Evolutionary conservation across 2,797 vertebrate species (phyloP), one percentile per base, ranked within the genome.

Genomic region (Aselliscus stoliczkanus): DNA sequence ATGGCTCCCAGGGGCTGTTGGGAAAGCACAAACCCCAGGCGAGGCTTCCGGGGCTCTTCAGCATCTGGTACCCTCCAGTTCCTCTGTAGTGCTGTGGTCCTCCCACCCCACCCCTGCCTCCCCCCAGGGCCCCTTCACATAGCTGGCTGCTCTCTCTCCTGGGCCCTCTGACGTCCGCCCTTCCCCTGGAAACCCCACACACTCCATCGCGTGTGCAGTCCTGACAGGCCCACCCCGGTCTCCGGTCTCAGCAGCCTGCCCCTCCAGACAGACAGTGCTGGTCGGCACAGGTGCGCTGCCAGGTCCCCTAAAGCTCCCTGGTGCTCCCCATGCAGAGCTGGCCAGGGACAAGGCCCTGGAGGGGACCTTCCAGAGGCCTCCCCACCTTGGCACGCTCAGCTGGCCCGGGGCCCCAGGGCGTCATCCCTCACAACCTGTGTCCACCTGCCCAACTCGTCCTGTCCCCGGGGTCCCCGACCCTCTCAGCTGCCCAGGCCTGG

Each of bases 11-110:
- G 0, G 13, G 67, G 58, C 67, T 34, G 0, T 60, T 2, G 44
- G 21, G 85, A 0, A 56, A 37, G 11, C 31, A 25, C 25, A 62
- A 44, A 58, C 39, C n/a, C 15, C 18, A 27, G 47, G 23, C 31
- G 31, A 31, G 65, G 50, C 9, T 12, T 42, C 44, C 52, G 1
- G 12, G 62, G 39, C 13, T n/a, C 77, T 50, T 25, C 4, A 10
- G 42, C 37, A 11, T 31, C 75, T 1, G 23, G 31, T 9, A 0
- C 15, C n/a, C 2, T 47, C 1, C 47, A 7, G 54, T 23, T 44
- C 27, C 52, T 29, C 0, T 0, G 47, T 5, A 23, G 1, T 7
- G 3, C 2, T 12, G 14, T 1, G 2, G 34, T 29, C 6, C 13
- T 31, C 21, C 29, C 5, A 1, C 5, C 12, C 34, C 6, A 3